A percentile compares a stretch with the other conserved stretches of the same genome.
These are phyloP conservation scores for Panthera uncia DNA, from an alignment of 2,113 vertebrate genomes.

Conservation along the genomic window DNA sequence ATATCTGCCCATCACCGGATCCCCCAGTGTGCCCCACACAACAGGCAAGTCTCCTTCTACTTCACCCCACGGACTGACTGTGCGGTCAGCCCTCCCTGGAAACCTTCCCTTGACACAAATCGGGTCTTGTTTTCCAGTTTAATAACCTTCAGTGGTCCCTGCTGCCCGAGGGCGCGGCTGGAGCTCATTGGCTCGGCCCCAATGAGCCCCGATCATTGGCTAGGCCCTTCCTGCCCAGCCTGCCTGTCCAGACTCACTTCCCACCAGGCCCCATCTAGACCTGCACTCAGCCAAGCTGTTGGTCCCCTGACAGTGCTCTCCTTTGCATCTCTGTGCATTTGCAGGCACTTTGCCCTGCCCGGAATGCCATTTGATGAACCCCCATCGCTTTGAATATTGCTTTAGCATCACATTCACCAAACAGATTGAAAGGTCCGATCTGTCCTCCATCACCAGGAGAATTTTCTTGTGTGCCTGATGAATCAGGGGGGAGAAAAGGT, in stretches of 20 bases:
- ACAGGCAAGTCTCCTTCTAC: not conserved
- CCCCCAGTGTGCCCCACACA: not conserved
- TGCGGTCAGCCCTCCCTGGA: not conserved
- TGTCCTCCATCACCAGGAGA: not conserved
- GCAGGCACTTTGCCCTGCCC: accelerated
- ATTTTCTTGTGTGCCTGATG: not conserved
- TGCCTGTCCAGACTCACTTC: too few species aligned
- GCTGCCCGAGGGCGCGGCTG: not conserved
- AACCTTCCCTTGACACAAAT: not conserved
- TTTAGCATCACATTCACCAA: too few species aligned
- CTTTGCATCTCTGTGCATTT: accelerated
- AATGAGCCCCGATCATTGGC: too few species aligned
- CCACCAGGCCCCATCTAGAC: accelerated
- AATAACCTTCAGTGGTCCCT: not conserved
- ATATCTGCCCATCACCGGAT: not conserved
- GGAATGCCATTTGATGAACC: not conserved
- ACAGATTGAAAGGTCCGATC: not conserved
- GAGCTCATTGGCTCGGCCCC: not conserved
- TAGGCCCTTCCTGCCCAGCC: not conserved
- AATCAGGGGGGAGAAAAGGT: not conserved
- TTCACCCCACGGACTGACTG: too few species aligned
- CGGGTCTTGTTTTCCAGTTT: not conserved
- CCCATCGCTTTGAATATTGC: not conserved
- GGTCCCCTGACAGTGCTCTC: not conserved
- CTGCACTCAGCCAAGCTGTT: not conserved